phyloP scores from a whole-genome alignment of 2,888 invertebrate species.

The Pyrrhosoma nymphula region DNA sequence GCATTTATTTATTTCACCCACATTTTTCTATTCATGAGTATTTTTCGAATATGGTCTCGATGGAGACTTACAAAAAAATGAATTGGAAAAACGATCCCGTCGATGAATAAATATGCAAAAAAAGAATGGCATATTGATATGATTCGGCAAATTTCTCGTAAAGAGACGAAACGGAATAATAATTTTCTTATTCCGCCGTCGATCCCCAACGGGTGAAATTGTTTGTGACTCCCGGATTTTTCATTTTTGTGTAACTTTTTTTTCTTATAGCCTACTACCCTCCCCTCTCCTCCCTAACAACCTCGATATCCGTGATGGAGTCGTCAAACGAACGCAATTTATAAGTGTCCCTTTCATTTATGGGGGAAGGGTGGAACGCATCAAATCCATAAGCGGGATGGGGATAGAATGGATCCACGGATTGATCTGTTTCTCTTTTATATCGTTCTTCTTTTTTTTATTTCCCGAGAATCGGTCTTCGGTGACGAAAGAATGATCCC shows the following conservation, averaged over 20 bases:
- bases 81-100: background rate
- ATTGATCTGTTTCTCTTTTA: background rate
- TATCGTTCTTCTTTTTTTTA: background rate
- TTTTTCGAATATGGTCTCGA: background rate
- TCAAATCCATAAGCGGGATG: background rate
- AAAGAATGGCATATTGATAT: background rate
- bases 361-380: background rate
- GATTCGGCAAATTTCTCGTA: background rate
- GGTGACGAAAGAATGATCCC: background rate
- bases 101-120: background rate
- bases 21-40: background rate
- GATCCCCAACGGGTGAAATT: slow-evolving; percentile 8
- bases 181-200: background rate
- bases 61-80: background rate
- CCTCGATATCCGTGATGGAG: slow-evolving; percentile 7
- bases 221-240: background rate
- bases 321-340: slow-evolving; percentile 16
- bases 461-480: background rate
- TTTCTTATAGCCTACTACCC: background rate
- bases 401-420: background rate
- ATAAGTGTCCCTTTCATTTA: slow-evolving; percentile 2
- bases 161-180: background rate
- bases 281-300: background rate
- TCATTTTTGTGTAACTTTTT: background rate
- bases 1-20: background rate